Conservation (phyloP, 1,140 invertebrate species). For the Drosophila fuyamai region DNA sequence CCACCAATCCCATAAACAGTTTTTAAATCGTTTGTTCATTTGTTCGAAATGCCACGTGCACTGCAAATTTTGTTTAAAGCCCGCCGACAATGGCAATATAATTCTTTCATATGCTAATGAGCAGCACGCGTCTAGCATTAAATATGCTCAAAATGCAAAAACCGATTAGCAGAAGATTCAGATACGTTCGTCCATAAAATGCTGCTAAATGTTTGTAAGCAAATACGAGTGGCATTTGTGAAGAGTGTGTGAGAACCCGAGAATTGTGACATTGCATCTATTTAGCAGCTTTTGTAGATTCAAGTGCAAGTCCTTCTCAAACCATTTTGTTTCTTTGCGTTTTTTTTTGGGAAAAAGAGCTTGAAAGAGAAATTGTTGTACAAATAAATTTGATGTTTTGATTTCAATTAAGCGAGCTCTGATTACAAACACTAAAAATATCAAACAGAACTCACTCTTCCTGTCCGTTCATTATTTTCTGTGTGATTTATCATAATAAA, state of each 20-base stretch:
- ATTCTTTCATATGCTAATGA: slow-evolving; percentile 77
- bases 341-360: not conserved
- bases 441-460: slow-evolving; percentile 34
- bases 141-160: slow-evolving; percentile 67
- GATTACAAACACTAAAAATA: slow-evolving; percentile 81
- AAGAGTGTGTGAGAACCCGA: slow-evolving; percentile 1
- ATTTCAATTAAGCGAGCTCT: slow-evolving; percentile 68
- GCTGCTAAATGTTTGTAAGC: slow-evolving; percentile 74
- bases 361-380: slow-evolving; percentile 50
- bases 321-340: slow-evolving; percentile 8
- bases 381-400: slow-evolving; percentile 71
- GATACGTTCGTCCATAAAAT: slow-evolving; percentile 57
- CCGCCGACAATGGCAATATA: slow-evolving; percentile 34
- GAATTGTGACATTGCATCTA: slow-evolving; percentile 48
- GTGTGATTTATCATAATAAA: slow-evolving; percentile 83
- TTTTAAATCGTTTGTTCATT: slow-evolving; percentile 2
- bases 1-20: slow-evolving; percentile 26
- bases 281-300: slow-evolving; percentile 32
- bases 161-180: slow-evolving; percentile 67
- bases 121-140: slow-evolving; percentile 73
- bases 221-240: slow-evolving; percentile 51
- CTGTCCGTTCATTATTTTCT: slow-evolving; percentile 19
- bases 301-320: slow-evolving; percentile 31
- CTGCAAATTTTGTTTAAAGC: slow-evolving; percentile 4
- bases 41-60: slow-evolving; percentile 26